These are phyloP conservation scores for Campaea margaritaria DNA, from an alignment of 2,888 invertebrate genomes.

Conservation along the genomic window DNA sequence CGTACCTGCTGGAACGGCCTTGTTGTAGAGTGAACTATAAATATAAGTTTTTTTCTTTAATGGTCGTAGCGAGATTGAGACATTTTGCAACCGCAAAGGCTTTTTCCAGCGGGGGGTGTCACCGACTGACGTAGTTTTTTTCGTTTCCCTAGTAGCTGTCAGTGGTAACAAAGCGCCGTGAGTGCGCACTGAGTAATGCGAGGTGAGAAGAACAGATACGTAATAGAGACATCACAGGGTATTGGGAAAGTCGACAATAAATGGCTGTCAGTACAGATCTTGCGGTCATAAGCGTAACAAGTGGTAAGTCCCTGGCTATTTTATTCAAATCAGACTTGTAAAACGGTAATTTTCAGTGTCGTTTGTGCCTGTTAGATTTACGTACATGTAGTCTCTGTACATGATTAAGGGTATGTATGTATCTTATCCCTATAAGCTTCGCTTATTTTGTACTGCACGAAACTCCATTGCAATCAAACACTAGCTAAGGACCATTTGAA, in stretches of 20 bases:
- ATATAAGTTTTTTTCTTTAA: slow-evolving; percentile 57
- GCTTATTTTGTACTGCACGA: too few species aligned
- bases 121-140: slow-evolving; percentile 64
- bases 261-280: slow-evolving; percentile 46
- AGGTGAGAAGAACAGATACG: slow-evolving; percentile 32
- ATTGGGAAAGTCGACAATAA: slow-evolving; percentile 55
- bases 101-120: slow-evolving; percentile 70
- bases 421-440: too few species aligned
- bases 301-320: slow-evolving; percentile 14
- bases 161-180: slow-evolving; percentile 61
- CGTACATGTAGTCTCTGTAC: too few species aligned
- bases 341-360: too few species aligned
- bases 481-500: too few species aligned
- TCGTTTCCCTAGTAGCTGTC: slow-evolving; percentile 70
- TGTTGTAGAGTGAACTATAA: slow-evolving; percentile 55
- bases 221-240: slow-evolving; percentile 50
- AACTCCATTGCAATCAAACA: too few species aligned
- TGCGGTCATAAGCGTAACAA: slow-evolving; percentile 51
- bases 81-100: slow-evolving; percentile 80
- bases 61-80: slow-evolving; percentile 66
- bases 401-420: too few species aligned
- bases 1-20: slow-evolving; percentile 62
- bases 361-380: too few species aligned
- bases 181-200: slow-evolving; percentile 48
- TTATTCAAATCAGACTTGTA: background rate